Evolutionary conservation across 2,113 vertebrate species (phyloP), one percentile per base, ranked within the genome.

Genomic region (Menidia beryllina): DNA sequence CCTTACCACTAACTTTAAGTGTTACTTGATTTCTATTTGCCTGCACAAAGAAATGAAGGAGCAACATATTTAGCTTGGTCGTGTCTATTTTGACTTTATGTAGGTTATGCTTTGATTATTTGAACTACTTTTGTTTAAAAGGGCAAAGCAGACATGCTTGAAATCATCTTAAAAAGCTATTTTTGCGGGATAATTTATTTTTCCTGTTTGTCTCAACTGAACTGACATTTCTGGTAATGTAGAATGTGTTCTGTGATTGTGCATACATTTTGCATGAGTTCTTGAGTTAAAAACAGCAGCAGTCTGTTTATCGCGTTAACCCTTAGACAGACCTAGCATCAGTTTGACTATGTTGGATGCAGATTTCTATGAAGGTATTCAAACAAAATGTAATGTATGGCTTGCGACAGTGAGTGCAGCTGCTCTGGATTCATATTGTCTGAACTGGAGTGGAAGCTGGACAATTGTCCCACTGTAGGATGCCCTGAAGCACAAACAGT

Each of bases 401-500:
- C 54, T 19, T 2, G 52, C 66, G 49, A 66, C 72, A 81, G 56
- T 74, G 78, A 45, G 61, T 65, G 59, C 81, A 80, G 85, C 86
- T 83, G 79, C 80, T 72, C 14, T 41, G 45, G 47, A 71, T 74
- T 70, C 56, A 30, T 78, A 77, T 69, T 71, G 72, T 75, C 65
- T 77, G 76, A 85, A 66, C 13, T 69, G 73, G 71, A 86, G 81
- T 75, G 86, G 73, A 85, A 80, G 62, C 77, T 69, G 84, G 84
- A 88, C 90, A 82, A 64, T 69, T 5, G 68, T 80, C 79, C 62
- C 65, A 73, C 68, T 75, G 61, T 82, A 62, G 69, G 63, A 77
- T 75, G 77, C 83, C 90, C 84, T 62, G 68, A 59, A 86, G 88
- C 86, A 77, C 66, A 65, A 75, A 78, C 66, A 72, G 84, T 84